Percentiles rank a stretch among this genome's conserved stretches.
Evolutionary conservation across 2,888 invertebrate genomes (phyloP).

Genomic region (Stratiomys singularior): DNA sequence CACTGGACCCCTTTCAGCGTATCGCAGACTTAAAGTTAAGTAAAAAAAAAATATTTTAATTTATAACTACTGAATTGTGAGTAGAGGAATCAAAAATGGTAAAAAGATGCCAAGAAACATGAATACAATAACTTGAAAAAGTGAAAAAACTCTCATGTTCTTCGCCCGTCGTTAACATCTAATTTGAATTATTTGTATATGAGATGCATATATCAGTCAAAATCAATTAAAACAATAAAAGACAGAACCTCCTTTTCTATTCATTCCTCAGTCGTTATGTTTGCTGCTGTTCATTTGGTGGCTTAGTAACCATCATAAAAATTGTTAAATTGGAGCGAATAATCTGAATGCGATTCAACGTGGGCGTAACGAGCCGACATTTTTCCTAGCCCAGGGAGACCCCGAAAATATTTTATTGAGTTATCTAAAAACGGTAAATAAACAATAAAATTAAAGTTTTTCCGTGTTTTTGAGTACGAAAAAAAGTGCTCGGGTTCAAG

Average conservation of each 20-base stretch:
- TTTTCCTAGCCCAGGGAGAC: constrained; percentile 7
- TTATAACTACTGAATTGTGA: no score
- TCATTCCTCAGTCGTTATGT: neutral
- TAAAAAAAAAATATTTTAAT: no score
- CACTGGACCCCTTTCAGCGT: neutral
- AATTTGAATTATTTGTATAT: neutral
- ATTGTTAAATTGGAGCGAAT: constrained; percentile 25
- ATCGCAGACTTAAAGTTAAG: no score
- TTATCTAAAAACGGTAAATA: constrained; percentile 28
- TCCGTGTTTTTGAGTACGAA: neutral
- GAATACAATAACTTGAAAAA: no score
- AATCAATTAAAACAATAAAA: constrained; percentile 14
- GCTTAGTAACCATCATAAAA: neutral
- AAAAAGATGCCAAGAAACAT: no score
- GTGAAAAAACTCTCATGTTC: no score
- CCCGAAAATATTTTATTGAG: constrained; percentile 3
- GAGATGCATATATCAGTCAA: constrained; percentile 3
- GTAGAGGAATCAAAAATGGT: no score
- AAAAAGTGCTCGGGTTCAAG: neutral
- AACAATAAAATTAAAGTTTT: constrained; percentile 29
- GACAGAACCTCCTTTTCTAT: neutral
- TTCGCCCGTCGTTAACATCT: neutral
- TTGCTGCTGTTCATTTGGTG: neutral
- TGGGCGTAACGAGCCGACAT: constrained; percentile 33
- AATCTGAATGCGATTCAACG: constrained; percentile 19